These are phyloP conservation scores for Heterodera carotae DNA, from an alignment of 1,140 invertebrate genomes.

Conservation along the genomic window DNA sequence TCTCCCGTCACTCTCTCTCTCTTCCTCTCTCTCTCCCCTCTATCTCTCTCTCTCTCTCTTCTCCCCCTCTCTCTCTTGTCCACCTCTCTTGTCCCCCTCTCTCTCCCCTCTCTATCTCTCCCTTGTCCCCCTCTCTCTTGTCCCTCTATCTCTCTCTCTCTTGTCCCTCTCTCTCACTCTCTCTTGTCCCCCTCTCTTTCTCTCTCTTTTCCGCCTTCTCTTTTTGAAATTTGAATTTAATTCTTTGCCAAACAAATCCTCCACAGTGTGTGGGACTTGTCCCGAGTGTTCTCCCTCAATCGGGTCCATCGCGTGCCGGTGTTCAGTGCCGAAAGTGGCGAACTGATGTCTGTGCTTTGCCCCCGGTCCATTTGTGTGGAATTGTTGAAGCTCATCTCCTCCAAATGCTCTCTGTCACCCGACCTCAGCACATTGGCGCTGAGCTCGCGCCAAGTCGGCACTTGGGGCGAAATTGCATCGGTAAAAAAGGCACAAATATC, in stretches of 20 bases:
- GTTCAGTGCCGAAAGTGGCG: constrained; percentile 39
- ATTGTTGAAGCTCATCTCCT: constrained; percentile 45
- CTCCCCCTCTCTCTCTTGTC: too few relatives aligned
- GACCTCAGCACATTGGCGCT: constrained; percentile 45
- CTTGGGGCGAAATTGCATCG: constrained; percentile 33
- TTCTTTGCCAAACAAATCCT: not conserved
- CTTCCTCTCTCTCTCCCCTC: too few relatives aligned
- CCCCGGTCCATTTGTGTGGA: constrained; percentile 50
- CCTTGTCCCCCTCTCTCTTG: too few relatives aligned
- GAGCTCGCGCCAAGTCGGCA: constrained; percentile 40
- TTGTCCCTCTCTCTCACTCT: too few relatives aligned
- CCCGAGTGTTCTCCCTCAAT: constrained; percentile 52
- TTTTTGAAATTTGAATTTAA: constrained; percentile 25
- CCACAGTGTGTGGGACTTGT: constrained; percentile 51
- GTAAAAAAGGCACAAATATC: not conserved
- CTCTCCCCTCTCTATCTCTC: too few relatives aligned
- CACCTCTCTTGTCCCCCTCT: too few relatives aligned
- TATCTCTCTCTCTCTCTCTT: too few relatives aligned
- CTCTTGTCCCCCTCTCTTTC: too few relatives aligned
- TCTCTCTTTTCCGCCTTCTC: too few relatives aligned
- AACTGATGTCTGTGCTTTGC: constrained; percentile 48
- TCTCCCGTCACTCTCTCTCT: too few relatives aligned
- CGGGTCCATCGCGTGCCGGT: constrained; percentile 56
- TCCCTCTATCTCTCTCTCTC: too few relatives aligned
- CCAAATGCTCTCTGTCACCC: constrained; percentile 41